Conservation (phyloP, 2,113 vertebrate genomes). For the Probosciger aterrimus region DNA sequence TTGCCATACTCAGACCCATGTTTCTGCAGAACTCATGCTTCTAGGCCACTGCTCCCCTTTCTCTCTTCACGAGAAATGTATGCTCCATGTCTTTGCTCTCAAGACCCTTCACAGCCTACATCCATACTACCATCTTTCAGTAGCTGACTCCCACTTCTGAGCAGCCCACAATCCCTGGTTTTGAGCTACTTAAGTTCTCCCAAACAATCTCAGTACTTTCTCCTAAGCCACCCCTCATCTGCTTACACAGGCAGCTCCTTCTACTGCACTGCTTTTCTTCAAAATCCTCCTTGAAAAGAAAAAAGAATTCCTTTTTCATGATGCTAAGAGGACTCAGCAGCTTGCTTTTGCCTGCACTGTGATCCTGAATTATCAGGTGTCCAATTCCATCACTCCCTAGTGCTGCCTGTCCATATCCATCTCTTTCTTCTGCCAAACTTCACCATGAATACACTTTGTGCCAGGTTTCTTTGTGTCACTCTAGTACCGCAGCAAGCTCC, state of each 20-base stretch:
- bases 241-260: neutral
- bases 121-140: neutral
- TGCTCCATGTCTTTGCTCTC: neutral
- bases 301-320: neutral
- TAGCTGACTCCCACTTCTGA: neutral
- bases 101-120: neutral
- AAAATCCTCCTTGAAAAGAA: neutral
- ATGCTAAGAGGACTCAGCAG: neutral
- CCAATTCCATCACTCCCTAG: rapidly evolving
- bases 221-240: neutral
- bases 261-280: neutral
- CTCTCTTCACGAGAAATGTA: neutral
- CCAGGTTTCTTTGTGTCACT: neutral
- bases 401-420: rapidly evolving
- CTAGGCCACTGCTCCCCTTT: neutral
- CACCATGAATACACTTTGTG: neutral
- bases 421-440: neutral
- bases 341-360: neutral
- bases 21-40: neutral
- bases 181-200: neutral
- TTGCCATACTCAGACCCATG: rapidly evolving
- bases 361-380: neutral
- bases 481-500: neutral
- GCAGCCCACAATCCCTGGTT: neutral
- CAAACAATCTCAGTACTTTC: neutral